phyloP scores from a whole-genome alignment of 2,797 vertebrate species.

The Parauchenoglanis punctatus region DNA sequence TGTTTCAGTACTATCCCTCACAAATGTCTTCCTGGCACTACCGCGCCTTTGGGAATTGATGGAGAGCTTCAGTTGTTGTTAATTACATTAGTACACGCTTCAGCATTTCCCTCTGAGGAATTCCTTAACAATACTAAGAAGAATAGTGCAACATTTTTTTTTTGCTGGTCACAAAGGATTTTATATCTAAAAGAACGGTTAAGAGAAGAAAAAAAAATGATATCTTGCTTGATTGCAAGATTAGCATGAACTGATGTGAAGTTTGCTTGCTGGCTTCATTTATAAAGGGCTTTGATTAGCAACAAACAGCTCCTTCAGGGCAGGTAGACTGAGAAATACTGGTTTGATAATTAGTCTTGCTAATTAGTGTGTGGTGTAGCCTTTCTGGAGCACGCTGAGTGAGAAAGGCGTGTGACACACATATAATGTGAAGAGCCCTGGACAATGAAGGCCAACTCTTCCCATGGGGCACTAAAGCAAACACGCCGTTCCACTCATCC shows the following conservation, averaged over 20 bases:
- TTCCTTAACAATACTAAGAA: neutral
- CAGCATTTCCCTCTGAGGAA: neutral
- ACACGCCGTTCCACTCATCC: constrained; percentile 45
- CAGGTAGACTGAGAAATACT: neutral
- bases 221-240: neutral
- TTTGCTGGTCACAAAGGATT: neutral
- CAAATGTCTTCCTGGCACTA: neutral
- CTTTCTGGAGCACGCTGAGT: neutral
- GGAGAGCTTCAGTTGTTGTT: neutral
- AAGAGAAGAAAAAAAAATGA: no score
- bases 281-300: neutral
- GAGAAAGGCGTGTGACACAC: constrained; percentile 39
- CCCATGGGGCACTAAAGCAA: constrained; percentile 49
- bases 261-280: neutral
- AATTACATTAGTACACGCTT: neutral
- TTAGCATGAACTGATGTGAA: neutral
- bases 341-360: neutral
- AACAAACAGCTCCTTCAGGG: neutral
- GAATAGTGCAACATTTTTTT: neutral
- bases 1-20: neutral
- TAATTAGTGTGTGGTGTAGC: neutral
- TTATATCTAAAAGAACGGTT: neutral
- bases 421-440: constrained; percentile 31
- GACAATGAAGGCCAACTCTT: constrained; percentile 48
- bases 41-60: neutral